A percentile compares a stretch with the other conserved stretches of the same genome.
phyloP scores from a whole-genome alignment of 2,888 invertebrate genomes.

The Plebejus melissa region DNA sequence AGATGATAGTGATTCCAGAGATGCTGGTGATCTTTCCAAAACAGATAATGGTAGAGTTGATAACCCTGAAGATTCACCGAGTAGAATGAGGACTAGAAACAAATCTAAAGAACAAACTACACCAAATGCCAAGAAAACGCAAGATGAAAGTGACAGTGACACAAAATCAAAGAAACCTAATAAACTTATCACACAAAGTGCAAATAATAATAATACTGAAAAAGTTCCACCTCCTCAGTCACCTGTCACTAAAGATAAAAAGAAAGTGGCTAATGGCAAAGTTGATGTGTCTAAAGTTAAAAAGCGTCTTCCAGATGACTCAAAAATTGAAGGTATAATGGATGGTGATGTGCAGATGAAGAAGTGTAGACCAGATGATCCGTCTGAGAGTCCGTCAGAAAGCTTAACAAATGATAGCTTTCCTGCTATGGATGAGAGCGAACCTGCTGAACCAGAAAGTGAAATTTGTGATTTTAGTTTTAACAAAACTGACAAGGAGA shows the following conservation, averaged over 20 bases:
- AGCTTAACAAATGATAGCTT: slow-evolving; percentile 92
- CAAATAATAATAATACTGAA: slow-evolving; percentile 64
- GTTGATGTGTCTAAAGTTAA: slow-evolving; percentile 78
- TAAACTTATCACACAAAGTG: slow-evolving; percentile 61
- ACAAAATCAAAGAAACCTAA: slow-evolving; percentile 60
- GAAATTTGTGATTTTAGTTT: slow-evolving; percentile 74
- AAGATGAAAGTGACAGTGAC: slow-evolving; percentile 74
- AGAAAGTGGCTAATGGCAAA: slow-evolving; percentile 71
- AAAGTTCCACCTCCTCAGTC: slow-evolving; percentile 56
- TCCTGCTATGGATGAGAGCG: slow-evolving; percentile 86
- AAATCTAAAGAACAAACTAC: slow-evolving; percentile 87
- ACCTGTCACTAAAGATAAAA: slow-evolving; percentile 66
- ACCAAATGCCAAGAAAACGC: slow-evolving; percentile 68
- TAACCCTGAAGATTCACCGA: slow-evolving; percentile 89
- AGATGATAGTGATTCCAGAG: slow-evolving; percentile 96
- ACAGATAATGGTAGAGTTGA: slow-evolving; percentile 88
- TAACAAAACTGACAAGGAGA: slow-evolving; percentile 68
- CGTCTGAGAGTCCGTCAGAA: slow-evolving; percentile 88
- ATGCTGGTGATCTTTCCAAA: slow-evolving; percentile 88
- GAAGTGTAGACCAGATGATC: slow-evolving; percentile 72
- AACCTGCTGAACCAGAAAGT: slow-evolving; percentile 72
- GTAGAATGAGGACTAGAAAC: slow-evolving; percentile 93
- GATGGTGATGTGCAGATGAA: slow-evolving; percentile 80
- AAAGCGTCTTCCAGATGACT: slow-evolving; percentile 77
- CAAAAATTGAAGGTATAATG: slow-evolving; percentile 79